Percentiles rank a stretch among this genome's conserved stretches.
Conservation (phyloP, 2,888 invertebrate species). For the Tipula vernalis region DNA sequence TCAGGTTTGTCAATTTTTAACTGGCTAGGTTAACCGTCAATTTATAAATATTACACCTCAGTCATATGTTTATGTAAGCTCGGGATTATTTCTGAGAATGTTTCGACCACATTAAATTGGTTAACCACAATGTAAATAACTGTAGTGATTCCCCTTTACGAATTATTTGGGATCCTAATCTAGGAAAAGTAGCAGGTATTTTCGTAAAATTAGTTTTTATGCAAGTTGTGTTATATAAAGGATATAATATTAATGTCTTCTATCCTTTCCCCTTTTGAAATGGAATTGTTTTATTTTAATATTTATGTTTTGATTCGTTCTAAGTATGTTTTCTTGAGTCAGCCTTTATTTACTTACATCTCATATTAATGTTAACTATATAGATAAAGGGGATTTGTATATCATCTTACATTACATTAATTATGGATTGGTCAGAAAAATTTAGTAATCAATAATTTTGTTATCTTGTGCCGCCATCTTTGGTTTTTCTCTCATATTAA, state of each 20-base stretch:
- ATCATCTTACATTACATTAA: background rate
- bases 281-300: background rate
- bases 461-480: background rate
- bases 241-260: background rate
- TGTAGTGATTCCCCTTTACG: too few relatives aligned
- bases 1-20: too few relatives aligned
- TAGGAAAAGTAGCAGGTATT: background rate
- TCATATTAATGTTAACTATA: background rate
- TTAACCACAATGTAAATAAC: too few relatives aligned
- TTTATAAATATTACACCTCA: too few relatives aligned
- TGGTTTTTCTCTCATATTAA: background rate
- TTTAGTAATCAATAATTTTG: background rate
- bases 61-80: too few relatives aligned
- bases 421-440: background rate
- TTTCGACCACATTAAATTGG: too few relatives aligned
- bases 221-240: background rate
- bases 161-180: background rate
- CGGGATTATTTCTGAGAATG: too few relatives aligned
- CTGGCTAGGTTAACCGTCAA: too few relatives aligned
- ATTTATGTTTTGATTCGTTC: background rate
- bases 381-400: background rate
- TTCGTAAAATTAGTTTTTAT: background rate
- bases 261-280: background rate
- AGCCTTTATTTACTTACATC: background rate
- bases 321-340: background rate